Evolutionary conservation across 2,113 vertebrate genomes (phyloP), one percentile per base, ranked within the genome.

Genomic region (Saccopteryx bilineata): DNA sequence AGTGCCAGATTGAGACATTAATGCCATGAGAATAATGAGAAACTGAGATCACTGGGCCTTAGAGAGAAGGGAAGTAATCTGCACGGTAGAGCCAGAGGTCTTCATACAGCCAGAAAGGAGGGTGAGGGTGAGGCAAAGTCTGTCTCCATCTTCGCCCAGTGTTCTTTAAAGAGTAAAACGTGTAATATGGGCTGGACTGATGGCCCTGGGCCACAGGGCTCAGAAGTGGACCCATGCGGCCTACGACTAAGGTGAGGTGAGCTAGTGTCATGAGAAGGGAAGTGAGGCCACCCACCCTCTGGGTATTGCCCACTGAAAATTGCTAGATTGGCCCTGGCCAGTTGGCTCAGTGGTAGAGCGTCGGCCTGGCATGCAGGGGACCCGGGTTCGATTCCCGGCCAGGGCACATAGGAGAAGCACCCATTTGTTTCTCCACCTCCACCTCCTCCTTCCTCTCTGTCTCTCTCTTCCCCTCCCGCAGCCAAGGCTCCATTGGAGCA

Each of bases 1-100:
- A 78, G 86, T 60, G 61, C 74, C 82, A 89, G n/a, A n/a, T 23
- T 74, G 87, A 72, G 75, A 84, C 28, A 28, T 19, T 74, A 71
- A 61, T 65, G 15, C 69, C 39, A 15, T 52, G n/a, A 63, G 33
- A 79, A 69, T 52, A 90, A 52, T 60, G n/a, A 63, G 65, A 92
- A 91, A 50, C 14, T 58, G 15, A 68, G 31, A 28, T 15, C 33
- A 3, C 3, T 2, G 24, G 66, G 28, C 33, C 48, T 68, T 88
- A n/a, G 26, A 33, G 66, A 52, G 90, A 54, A 74, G 28, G n/a
- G 15, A 81, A 65, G 11, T 24, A 56, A 89, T 52, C 14, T 1
- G 1, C 58, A 69, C 60, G n/a, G 21, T 61, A 56, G 23, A 95
- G 28, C 63, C 75, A 65, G 50, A 60, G 33, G 15, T 46, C 69